Conservation (phyloP, 2,888 invertebrate species). For the Zygaena filipendulae region DNA sequence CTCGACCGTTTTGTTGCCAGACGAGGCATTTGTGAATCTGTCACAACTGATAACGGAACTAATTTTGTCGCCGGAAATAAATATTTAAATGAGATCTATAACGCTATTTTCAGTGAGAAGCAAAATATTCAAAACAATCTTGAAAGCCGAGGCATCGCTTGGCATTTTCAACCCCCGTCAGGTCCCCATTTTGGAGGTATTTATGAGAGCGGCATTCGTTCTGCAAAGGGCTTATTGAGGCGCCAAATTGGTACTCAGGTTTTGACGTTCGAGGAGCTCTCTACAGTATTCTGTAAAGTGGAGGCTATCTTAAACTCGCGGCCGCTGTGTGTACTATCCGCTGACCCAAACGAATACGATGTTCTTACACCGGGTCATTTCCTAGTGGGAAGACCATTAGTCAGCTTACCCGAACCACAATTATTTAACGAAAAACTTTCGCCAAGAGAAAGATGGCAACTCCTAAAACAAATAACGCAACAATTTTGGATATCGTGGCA, state of each 20-base stretch:
- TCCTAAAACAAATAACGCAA: too few relatives aligned
- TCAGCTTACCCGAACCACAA: conserved; percentile 4
- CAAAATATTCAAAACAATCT: too few relatives aligned
- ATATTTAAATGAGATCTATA: too few relatives aligned
- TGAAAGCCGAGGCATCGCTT: too few relatives aligned
- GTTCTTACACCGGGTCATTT: conserved; percentile 11
- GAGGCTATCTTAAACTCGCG: conserved; percentile 7
- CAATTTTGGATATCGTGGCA: conserved; percentile 7
- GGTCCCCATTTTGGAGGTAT: too few relatives aligned
- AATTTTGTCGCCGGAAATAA: not conserved
- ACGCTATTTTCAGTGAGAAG: too few relatives aligned
- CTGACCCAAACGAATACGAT: conserved; percentile 8
- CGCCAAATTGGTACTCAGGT: too few relatives aligned
- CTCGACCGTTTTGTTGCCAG: conserved; percentile 3
- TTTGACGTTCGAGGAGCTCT: conserved; percentile 5
- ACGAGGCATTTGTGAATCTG: not conserved
- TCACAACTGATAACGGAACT: not conserved
- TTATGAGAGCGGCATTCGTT: too few relatives aligned
- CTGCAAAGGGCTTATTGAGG: too few relatives aligned
- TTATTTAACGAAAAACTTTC: too few relatives aligned
- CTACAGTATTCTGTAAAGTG: conserved; percentile 4
- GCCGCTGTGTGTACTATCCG: conserved; percentile 4
- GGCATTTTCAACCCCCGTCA: too few relatives aligned
- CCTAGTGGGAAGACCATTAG: conserved; percentile 4
- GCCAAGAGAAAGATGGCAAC: too few relatives aligned